A percentile compares a stretch with the other conserved stretches of the same genome.
These are phyloP conservation scores for Ceyx margarethae DNA, from an alignment of 2,113 vertebrate species.

Conservation along the genomic window DNA sequence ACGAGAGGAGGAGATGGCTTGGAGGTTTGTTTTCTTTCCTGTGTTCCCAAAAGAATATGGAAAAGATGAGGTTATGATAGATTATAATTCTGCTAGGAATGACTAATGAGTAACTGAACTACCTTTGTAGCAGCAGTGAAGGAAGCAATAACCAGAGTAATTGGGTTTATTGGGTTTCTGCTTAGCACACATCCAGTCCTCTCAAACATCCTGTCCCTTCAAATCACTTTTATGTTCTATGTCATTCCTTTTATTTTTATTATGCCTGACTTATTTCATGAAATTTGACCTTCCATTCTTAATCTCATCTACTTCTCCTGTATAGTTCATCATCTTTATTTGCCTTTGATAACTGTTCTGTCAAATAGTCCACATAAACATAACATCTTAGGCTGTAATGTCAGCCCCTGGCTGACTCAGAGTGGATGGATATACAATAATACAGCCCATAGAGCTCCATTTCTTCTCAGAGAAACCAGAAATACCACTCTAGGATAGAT, in stretches of 20 bases:
- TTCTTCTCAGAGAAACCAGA: not conserved
- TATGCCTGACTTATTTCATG: slow-evolving; percentile 20
- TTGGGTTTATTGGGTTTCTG: slow-evolving; percentile 32
- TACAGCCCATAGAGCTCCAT: not conserved
- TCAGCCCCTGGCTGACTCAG: not conserved
- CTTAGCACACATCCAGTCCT: slow-evolving; percentile 6
- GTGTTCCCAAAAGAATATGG: not conserved
- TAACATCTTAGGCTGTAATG: not conserved
- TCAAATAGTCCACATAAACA: not conserved
- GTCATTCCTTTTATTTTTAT: slow-evolving; percentile 14
- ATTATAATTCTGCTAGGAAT: slow-evolving; percentile 39
- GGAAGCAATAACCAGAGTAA: not conserved
- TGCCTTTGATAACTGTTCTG: not conserved
- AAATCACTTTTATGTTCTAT: slow-evolving; percentile 18
- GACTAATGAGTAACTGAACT: slow-evolving; percentile 36
- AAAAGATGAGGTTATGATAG: slow-evolving; percentile 34
- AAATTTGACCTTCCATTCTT: slow-evolving; percentile 65
- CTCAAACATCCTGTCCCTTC: slow-evolving; percentile 33
- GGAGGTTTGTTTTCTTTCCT: slow-evolving; percentile 24
- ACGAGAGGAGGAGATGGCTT: not conserved
- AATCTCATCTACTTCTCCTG: slow-evolving; percentile 46
- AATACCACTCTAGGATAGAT: not conserved
- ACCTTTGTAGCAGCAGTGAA: not conserved
- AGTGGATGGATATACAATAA: not conserved
- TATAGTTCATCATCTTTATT: slow-evolving; percentile 34